These are phyloP conservation scores for Tretioscincus oriximinensis DNA, from an alignment of 2,113 vertebrate genomes.

Conservation along the genomic window DNA sequence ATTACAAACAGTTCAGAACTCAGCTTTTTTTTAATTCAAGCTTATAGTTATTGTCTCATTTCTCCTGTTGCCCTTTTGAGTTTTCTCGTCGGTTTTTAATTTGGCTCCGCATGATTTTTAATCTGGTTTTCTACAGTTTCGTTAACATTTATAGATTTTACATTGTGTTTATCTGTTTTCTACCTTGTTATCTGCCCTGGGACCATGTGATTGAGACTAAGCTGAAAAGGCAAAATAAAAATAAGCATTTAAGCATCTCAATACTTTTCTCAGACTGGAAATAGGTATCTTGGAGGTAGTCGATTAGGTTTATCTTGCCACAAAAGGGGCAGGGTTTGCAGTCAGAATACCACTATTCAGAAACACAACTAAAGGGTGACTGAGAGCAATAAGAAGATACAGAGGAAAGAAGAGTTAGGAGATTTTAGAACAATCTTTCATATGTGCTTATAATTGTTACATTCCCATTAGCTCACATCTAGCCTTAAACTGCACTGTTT, in stretches of 20 bases:
- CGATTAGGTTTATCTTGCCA: not conserved
- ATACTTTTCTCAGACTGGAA: no score
- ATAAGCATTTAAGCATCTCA: not conserved
- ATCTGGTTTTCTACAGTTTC: no score
- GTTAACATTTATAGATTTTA: no score
- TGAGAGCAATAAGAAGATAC: not conserved
- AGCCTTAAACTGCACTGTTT: conserved; percentile 5
- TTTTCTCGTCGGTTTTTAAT: no score
- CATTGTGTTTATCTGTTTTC: no score
- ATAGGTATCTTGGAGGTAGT: not conserved
- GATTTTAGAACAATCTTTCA: not conserved
- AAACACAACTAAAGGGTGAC: not conserved
- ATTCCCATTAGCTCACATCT: not conserved
- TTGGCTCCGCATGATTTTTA: no score
- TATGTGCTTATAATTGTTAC: not conserved
- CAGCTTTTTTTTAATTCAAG: no score
- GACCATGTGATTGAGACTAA: no score
- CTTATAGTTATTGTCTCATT: no score
- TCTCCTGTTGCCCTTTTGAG: no score
- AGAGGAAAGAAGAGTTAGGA: not conserved
- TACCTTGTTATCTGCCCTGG: no score
- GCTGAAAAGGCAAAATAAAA: not conserved
- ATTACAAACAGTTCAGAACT: no score
- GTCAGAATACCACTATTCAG: not conserved
- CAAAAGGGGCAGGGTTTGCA: not conserved